A percentile compares a stretch with the other conserved stretches of the same genome.
Evolutionary conservation across 1,140 invertebrate genomes (phyloP).

Genomic region (Holcopasites calliopsidis): DNA sequence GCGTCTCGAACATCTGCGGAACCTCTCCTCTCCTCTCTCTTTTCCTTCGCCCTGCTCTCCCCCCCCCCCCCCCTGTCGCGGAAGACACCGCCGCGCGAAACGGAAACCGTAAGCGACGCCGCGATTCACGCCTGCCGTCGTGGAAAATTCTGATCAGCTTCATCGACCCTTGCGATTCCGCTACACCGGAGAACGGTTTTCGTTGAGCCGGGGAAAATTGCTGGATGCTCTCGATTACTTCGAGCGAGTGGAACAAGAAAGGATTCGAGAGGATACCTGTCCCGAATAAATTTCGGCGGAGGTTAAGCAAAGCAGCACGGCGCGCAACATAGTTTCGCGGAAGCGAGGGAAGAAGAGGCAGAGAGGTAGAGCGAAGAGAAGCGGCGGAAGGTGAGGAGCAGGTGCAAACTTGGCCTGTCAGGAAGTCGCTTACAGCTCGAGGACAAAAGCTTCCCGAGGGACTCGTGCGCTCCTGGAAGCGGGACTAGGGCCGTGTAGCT

Average conservation of each 20-base stretch:
- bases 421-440: conserved; percentile 80
- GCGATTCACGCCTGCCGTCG: background rate
- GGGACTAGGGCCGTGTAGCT: conserved; percentile 55
- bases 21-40: conserved; percentile 9
- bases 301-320: conserved; percentile 35
- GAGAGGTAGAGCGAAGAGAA: conserved; percentile 32
- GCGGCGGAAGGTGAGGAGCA: conserved; percentile 71
- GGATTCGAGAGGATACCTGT: conserved; percentile 40
- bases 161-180: background rate
- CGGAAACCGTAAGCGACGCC: conserved; percentile 38
- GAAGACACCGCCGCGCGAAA: conserved; percentile 17
- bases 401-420: conserved; percentile 79
- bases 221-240: too few species aligned
- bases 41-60: background rate
- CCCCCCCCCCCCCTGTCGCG: background rate
- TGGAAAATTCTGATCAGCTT: conserved; percentile 27
- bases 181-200: background rate
- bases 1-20: conserved; percentile 62
- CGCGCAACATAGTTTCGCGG: background rate
- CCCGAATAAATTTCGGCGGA: conserved; percentile 69
- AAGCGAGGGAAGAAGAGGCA: conserved; percentile 29
- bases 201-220: too few species aligned
- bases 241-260: conserved; percentile 23
- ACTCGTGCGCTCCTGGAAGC: conserved; percentile 71
- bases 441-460: conserved; percentile 79